A percentile compares a stretch with the other conserved stretches of the same genome.
Evolutionary conservation across 2,888 invertebrate genomes (phyloP).

Genomic region (Cephus spinipes): DNA sequence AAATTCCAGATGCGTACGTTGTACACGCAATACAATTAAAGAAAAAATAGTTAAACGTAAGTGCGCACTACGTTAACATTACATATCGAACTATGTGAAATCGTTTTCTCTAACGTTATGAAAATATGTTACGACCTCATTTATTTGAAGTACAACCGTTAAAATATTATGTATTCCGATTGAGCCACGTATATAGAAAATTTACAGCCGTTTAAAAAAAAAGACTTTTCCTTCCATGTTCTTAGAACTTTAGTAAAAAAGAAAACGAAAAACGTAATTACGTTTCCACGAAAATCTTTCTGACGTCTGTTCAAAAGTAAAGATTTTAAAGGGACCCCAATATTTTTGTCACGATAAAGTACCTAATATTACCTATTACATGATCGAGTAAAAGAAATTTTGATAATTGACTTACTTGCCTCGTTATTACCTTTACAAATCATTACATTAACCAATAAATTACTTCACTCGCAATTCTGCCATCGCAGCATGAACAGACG

Average conservation of each 20-base stretch:
- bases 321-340: slow-evolving; percentile 14
- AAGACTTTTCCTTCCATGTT: background rate
- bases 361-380: background rate
- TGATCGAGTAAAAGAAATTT: background rate
- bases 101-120: background rate
- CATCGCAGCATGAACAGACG: slow-evolving; percentile 44
- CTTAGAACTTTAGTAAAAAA: background rate
- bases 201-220: background rate
- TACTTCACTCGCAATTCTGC: slow-evolving; percentile 56
- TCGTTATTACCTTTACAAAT: slow-evolving; percentile 62
- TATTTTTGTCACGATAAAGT: background rate
- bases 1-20: background rate
- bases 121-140: slow-evolving; percentile 4
- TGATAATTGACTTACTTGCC: slow-evolving; percentile 47
- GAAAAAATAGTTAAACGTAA: background rate
- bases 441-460: slow-evolving; percentile 63
- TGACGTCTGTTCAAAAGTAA: slow-evolving; percentile 28
- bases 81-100: background rate
- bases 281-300: slow-evolving; percentile 16
- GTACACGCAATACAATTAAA: background rate
- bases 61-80: background rate
- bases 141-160: background rate
- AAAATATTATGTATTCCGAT: background rate
- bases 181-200: background rate
- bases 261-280: background rate